A percentile compares a stretch with the other conserved stretches of the same genome.
Evolutionary conservation across 2,113 vertebrate genomes (phyloP).

Genomic region (Carassius gibelio): DNA sequence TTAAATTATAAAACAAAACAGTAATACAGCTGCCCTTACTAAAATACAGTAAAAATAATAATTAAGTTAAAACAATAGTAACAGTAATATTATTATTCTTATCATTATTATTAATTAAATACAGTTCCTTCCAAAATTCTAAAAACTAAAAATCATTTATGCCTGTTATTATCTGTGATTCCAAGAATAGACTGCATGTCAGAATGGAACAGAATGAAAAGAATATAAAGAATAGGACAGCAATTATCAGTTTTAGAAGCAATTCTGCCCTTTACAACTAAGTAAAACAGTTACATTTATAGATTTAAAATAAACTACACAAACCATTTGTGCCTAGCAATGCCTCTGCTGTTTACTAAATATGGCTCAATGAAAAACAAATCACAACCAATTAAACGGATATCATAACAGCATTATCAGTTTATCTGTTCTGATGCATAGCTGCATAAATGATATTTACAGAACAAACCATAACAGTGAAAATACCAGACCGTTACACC

Average conservation of each 20-base stretch:
- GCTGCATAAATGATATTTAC: background rate
- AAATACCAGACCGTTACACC: background rate
- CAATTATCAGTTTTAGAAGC: background rate
- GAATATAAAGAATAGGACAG: background rate
- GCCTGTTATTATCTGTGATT: background rate
- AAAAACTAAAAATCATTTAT: constrained; percentile 7
- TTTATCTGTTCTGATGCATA: background rate
- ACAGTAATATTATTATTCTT: too few relatives aligned
- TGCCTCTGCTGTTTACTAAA: background rate
- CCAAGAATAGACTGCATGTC: background rate
- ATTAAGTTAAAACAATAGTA: too few relatives aligned
- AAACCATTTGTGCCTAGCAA: background rate
- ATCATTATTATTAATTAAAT: too few relatives aligned
- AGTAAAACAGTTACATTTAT: background rate
- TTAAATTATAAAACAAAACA: background rate
- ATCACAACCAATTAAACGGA: background rate
- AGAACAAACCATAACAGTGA: background rate
- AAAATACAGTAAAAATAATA: too few relatives aligned
- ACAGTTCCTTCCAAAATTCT: background rate
- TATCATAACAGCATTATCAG: too few relatives aligned
- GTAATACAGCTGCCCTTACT: background rate
- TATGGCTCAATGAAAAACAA: background rate
- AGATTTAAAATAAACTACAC: too few relatives aligned
- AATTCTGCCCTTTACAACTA: background rate
- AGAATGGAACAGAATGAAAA: background rate